Evolutionary conservation across 2,113 vertebrate species (phyloP).

Genomic region (Podarcis cretensis): DNA sequence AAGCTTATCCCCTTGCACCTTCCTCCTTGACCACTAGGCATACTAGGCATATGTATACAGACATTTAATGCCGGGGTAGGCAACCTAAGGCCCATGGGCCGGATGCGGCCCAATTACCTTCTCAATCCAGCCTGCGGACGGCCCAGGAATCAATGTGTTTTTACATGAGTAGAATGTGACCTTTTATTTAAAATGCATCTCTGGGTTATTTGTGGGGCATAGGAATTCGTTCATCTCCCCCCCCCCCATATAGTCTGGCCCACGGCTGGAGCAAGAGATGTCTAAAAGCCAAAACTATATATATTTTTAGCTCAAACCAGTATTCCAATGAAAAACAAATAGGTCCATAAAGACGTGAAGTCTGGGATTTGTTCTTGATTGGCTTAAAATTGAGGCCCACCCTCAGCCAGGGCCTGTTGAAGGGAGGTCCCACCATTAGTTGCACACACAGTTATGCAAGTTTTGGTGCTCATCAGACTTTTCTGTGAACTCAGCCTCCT

Average conservation of each 20-base stretch:
- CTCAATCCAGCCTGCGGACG: no score
- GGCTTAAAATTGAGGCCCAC: background rate
- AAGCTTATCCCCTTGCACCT: background rate
- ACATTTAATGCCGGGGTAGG: no score
- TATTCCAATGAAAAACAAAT: background rate
- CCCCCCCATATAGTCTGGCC: no score
- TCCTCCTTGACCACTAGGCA: background rate
- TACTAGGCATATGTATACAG: no score
- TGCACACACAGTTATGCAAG: background rate
- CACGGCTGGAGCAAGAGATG: background rate
- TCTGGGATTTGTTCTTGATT: background rate
- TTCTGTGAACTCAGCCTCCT: background rate
- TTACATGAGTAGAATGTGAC: no score
- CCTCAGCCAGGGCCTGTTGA: background rate
- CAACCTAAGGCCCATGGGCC: no score
- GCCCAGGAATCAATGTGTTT: no score
- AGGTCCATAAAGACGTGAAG: background rate
- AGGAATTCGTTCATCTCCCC: no score
- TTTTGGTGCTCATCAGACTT: background rate
- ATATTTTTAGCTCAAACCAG: background rate
- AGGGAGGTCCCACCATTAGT: background rate
- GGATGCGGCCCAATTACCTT: no score
- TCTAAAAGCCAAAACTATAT: background rate
- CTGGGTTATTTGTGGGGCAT: no score
- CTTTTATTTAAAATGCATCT: no score